A percentile compares a stretch with the other conserved stretches of the same genome.
phyloP scores from a whole-genome alignment of 2,888 invertebrate species.

The Diaperis boleti region DNA sequence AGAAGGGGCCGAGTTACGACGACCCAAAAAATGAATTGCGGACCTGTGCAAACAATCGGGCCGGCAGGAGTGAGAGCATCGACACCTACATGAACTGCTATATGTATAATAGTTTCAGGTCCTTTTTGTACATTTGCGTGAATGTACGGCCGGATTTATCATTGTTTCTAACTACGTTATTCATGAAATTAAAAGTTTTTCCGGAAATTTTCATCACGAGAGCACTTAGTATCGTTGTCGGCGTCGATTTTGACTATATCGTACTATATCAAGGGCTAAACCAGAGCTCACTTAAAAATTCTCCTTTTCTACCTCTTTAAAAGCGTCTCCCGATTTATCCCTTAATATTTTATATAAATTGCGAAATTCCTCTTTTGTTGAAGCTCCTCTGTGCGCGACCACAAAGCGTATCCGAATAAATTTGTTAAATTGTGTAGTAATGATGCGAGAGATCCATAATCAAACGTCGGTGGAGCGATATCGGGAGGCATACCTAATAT shows the following conservation, averaged over 20 bases:
- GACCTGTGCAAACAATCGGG: slow-evolving; percentile 21
- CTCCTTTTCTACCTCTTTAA: no score
- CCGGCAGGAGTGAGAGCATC: background rate
- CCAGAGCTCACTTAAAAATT: no score
- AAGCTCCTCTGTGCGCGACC: no score
- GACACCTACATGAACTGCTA: slow-evolving; percentile 14
- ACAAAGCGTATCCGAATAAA: slow-evolving; percentile 6
- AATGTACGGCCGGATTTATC: slow-evolving; percentile 35
- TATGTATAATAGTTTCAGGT: slow-evolving; percentile 1
- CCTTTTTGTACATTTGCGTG: slow-evolving; percentile 18
- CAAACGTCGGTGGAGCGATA: slow-evolving; percentile 23
- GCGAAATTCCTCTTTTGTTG: no score
- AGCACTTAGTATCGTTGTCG: no score
- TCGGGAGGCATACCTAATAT: slow-evolving; percentile 20
- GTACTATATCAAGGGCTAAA: no score
- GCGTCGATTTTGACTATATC: no score
- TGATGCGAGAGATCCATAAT: slow-evolving; percentile 28
- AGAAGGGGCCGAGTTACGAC: slow-evolving; percentile 1
- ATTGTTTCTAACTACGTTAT: slow-evolving; percentile 35
- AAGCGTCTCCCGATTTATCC: no score
- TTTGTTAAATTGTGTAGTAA: slow-evolving; percentile 28
- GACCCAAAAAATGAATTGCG: slow-evolving; percentile 15
- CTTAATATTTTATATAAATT: no score
- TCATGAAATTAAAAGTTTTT: slow-evolving; percentile 30
- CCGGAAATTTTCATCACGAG: no score